Base-by-base conservation (phyloP, 2,113 vertebrate genomes). In the Amazona vittata region DNA sequence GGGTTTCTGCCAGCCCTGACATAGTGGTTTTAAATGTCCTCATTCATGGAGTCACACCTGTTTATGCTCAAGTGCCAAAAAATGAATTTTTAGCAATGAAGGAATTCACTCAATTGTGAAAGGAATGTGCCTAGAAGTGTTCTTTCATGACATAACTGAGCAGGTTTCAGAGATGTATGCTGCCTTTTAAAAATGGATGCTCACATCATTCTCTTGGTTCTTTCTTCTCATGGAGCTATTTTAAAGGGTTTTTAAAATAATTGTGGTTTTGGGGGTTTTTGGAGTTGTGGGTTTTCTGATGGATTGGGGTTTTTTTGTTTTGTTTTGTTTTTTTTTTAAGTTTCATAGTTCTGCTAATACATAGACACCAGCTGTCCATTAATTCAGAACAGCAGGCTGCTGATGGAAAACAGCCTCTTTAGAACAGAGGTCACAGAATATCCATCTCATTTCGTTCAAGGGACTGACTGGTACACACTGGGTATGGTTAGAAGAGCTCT, bases 21-120 rank as follows among this genome's bases (percentile, higher is more conserved):
- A 22, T 20, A 49, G 43, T 90, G 85, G 43, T 90, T 95, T 97
- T 92, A 92, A 92, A 86, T 93, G 68, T 93, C 83, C 52, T 50
- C 50, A 91, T 97, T 96, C 85, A 93, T 81, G 24, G 50, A 62
- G 60, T 81, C 75, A 47, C 96, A 97, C 86, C 94, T 94, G 92
- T 67, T 96, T 90, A 67, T 80, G 57, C 78, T 67, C 63, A 92
- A 70, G 39, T 86, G 92, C 94, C 92, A 94, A 77, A 96, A 96
- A 67, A 15, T 14, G 63, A 93, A 81, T 96, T 92, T 91, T 91
- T 65, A 92, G 75, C 85, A 92, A 35, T 92, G 88, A 90, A 94
- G 39, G 64, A 93, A 77, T 96, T 83, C 75, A 88, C 65, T 90
- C 68, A 39, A 15, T 95, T 92, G 57, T 94, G 93, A 94, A 93